phyloP scores from a whole-genome alignment of 2,797 vertebrate species.

The Acropternis orthonyx region DNA sequence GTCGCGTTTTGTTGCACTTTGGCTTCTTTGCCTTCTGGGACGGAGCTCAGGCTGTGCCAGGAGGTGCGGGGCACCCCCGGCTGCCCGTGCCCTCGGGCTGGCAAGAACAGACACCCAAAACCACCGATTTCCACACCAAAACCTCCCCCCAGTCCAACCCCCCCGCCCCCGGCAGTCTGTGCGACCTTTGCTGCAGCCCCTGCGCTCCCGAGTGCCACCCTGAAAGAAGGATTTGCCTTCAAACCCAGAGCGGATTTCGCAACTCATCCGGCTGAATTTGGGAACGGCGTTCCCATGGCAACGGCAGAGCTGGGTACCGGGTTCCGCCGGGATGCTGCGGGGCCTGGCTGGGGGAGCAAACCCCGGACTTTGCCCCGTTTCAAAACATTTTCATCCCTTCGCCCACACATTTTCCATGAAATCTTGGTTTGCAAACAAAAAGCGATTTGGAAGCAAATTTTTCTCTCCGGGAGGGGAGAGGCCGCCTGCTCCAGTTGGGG shows the following conservation, averaged over 20 bases:
- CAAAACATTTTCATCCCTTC: neutral
- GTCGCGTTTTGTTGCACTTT: neutral
- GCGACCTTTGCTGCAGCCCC: neutral
- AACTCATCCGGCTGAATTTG: neutral
- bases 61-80: neutral
- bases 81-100: neutral
- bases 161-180: accelerated
- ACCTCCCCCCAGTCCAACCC: neutral
- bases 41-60: neutral
- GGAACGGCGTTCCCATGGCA: slow-evolving; percentile 16
- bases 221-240: neutral
- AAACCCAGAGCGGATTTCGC: neutral
- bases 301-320: neutral
- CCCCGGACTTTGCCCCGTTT: accelerated
- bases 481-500: neutral
- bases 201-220: neutral
- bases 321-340: neutral
- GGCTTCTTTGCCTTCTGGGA: neutral
- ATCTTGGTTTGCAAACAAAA: neutral
- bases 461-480: neutral
- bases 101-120: neutral
- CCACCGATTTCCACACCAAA: neutral
- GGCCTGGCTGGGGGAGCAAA: accelerated
- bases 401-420: accelerated
- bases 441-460: accelerated